Conservation (phyloP, 2,797 vertebrate genomes). For the Anisognathus igniventris region DNA sequence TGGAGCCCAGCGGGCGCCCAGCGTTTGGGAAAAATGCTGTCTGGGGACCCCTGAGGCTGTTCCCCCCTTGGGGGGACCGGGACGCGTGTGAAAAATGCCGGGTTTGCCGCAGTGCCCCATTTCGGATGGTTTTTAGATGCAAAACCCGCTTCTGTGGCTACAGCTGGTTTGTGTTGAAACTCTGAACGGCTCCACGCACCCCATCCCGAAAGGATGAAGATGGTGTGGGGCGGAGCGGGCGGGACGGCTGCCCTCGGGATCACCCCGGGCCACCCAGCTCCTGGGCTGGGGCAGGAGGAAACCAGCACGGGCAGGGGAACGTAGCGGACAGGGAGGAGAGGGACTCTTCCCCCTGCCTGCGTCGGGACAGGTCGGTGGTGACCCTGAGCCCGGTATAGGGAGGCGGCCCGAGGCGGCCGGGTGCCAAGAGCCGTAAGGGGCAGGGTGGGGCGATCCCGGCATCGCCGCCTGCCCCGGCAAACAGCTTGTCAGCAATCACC, state of each 20-base stretch:
- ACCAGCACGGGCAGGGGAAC: not conserved
- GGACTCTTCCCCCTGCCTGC: accelerated
- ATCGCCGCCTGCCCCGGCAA: not conserved
- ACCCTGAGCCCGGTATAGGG: not conserved
- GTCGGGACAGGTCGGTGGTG: not conserved
- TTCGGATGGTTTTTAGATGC: not conserved
- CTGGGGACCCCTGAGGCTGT: not conserved
- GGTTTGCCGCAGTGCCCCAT: not conserved
- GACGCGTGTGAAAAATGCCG: not conserved
- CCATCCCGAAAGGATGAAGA: not conserved
- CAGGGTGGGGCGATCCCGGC: not conserved
- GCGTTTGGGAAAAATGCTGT: not conserved
- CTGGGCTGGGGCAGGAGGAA: not conserved
- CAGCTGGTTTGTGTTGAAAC: not conserved
- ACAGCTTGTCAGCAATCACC: not conserved
- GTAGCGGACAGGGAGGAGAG: too few species aligned
- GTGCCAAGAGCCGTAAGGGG: not conserved
- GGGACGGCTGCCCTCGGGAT: not conserved
- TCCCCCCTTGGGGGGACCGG: not conserved
- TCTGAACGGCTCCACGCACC: accelerated
- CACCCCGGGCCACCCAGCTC: not conserved
- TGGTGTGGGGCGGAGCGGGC: not conserved
- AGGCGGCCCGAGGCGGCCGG: not conserved
- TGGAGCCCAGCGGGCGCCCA: not conserved
- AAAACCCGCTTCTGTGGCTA: not conserved